A percentile compares a stretch with the other conserved stretches of the same genome.
Evolutionary conservation across 64 coral and sea anemone species (phyloP).

Genomic region (Anthopleura sola): DNA sequence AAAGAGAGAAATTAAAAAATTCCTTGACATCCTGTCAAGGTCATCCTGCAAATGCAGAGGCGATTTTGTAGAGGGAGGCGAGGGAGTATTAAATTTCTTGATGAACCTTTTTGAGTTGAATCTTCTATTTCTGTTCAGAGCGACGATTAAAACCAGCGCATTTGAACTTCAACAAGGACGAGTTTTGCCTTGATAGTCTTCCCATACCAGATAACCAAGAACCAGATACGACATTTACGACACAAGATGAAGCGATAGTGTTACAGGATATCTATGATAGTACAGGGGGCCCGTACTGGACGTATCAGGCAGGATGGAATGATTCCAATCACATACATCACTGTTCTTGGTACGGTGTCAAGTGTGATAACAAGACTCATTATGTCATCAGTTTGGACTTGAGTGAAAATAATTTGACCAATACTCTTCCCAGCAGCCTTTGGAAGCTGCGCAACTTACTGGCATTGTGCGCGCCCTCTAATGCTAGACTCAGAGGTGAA

Average conservation of each 20-base stretch:
- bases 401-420: conserved; percentile 47
- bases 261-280: conserved; percentile 47
- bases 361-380: conserved; percentile 31
- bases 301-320: conserved; percentile 27
- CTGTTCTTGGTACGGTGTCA: conserved; percentile 67
- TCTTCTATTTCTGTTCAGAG: not conserved
- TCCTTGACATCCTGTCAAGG: too few relatives aligned
- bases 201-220: not conserved
- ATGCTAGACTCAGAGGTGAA: conserved; percentile 18
- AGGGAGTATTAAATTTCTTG: too few relatives aligned
- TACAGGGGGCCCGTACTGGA: conserved; percentile 54
- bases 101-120: not conserved
- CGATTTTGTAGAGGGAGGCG: too few relatives aligned
- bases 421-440: conserved; percentile 66
- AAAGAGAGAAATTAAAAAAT: too few relatives aligned
- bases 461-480: conserved; percentile 43
- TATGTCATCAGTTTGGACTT: conserved; percentile 57
- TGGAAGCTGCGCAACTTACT: conserved; percentile 72
- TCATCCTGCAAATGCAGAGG: too few relatives aligned
- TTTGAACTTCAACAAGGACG: not conserved
- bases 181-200: conserved; percentile 7
- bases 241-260: conserved; percentile 31
- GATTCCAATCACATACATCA: conserved; percentile 30
- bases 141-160: not conserved
- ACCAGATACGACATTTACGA: conserved; percentile 55